Percentiles rank a stretch among this genome's conserved stretches.
phyloP scores from a whole-genome alignment of 64 coral and sea anemone species.

The Montipora cactus region DNA sequence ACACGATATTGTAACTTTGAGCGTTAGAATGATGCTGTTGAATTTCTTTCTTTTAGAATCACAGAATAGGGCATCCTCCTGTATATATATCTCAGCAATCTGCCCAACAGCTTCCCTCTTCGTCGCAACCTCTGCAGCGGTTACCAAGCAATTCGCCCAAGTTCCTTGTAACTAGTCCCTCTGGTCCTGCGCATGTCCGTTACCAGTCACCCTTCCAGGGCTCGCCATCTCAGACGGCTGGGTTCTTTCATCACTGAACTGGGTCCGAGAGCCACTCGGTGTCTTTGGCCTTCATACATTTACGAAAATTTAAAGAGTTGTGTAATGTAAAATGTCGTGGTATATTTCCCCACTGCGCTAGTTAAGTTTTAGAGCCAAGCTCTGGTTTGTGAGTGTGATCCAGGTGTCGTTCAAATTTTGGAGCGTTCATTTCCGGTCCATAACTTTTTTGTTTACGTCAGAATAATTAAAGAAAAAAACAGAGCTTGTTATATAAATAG shows the following conservation, averaged over 20 bases:
- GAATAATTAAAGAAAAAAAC: neutral
- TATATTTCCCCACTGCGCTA: neutral
- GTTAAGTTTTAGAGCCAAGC: slow-evolving; percentile 45
- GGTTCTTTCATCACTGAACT: slow-evolving; percentile 42
- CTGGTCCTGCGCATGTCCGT: slow-evolving; percentile 41
- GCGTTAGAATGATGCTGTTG: neutral
- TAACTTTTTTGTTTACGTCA: slow-evolving; percentile 1
- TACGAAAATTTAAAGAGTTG: neutral
- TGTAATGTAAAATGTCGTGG: neutral
- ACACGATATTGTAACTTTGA: no score
- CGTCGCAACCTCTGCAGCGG: slow-evolving; percentile 41
- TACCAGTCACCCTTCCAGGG: slow-evolving; percentile 51
- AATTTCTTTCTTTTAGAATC: slow-evolving; percentile 16
- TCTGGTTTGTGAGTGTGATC: neutral
- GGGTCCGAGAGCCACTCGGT: neutral
- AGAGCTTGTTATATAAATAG: slow-evolving; percentile 22
- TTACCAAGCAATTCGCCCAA: slow-evolving; percentile 35
- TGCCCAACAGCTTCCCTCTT: slow-evolving; percentile 39
- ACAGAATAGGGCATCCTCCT: slow-evolving; percentile 30
- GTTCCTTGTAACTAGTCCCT: slow-evolving; percentile 43
- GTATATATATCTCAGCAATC: neutral
- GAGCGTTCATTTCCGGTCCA: neutral
- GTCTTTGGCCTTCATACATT: neutral
- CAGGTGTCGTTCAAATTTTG: neutral
- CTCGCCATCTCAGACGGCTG: slow-evolving; percentile 42